phyloP scores from a whole-genome alignment of 2,113 vertebrate genomes.

The Sebastes fasciatus region DNA sequence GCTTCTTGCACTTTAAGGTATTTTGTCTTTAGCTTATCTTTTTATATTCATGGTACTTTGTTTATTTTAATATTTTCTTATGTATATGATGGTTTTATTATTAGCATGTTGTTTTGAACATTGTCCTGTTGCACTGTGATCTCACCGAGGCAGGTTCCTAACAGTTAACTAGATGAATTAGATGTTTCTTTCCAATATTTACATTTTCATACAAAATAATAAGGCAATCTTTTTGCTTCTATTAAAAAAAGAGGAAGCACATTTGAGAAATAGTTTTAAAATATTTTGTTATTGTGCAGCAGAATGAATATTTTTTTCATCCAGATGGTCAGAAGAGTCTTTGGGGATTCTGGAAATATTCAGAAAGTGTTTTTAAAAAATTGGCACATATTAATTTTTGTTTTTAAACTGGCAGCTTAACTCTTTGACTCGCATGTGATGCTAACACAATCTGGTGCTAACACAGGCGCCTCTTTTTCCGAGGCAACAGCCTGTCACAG shows the following conservation, averaged over 20 bases:
- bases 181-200: not conserved
- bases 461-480: no score
- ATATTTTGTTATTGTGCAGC: not conserved
- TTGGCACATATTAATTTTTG: not conserved
- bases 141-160: not conserved
- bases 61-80: not conserved
- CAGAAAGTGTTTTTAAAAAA: not conserved
- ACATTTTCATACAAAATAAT: not conserved
- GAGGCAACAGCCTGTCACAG: not conserved
- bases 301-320: not conserved
- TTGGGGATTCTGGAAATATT: not conserved
- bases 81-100: not conserved
- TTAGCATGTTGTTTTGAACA: not conserved
- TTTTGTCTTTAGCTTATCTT: not conserved
- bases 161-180: not conserved
- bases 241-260: not conserved
- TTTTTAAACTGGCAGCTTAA: not conserved
- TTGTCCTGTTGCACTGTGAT: not conserved
- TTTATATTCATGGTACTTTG: not conserved
- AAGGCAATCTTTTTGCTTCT: not conserved
- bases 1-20: not conserved
- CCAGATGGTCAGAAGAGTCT: not conserved
- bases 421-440: not conserved
- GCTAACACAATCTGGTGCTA: no score
- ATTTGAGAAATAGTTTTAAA: not conserved